Evolutionary conservation across 1,140 invertebrate genomes (phyloP).

Genomic region (Procambarus virginalis): DNA sequence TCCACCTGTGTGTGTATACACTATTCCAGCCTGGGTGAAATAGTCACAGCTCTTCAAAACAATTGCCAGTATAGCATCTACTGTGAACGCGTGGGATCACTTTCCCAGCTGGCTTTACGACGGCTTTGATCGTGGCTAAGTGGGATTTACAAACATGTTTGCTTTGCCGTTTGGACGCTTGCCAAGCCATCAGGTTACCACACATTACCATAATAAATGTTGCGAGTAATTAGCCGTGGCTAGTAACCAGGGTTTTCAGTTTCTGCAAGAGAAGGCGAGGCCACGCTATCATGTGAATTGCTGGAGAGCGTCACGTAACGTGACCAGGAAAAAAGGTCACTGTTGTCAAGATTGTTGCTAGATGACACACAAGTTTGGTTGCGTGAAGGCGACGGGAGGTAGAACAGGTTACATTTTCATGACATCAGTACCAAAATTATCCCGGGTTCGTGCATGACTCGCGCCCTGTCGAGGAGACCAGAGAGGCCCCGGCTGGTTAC

Average conservation of each 20-base stretch:
- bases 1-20: no score
- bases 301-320: neutral
- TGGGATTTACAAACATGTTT: neutral
- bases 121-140: neutral
- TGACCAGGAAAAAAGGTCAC: neutral
- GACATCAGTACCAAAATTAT: constrained; percentile 16
- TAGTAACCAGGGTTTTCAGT: neutral
- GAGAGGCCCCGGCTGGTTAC: neutral
- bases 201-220: neutral
- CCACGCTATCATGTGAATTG: neutral
- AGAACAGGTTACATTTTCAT: constrained; percentile 15
- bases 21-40: no score
- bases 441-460: neutral
- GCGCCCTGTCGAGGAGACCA: neutral
- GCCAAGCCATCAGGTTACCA: neutral
- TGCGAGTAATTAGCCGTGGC: neutral
- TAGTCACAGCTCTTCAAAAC: no score
- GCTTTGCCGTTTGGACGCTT: neutral
- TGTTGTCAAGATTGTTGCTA: neutral
- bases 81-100: neutral
- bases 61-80: no score
- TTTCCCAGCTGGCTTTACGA: neutral
- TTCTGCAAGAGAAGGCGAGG: no score
- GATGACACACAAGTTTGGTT: neutral
- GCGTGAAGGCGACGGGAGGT: neutral